Conservation (phyloP, 2,888 invertebrate species). For the Alloplasta piceator region DNA sequence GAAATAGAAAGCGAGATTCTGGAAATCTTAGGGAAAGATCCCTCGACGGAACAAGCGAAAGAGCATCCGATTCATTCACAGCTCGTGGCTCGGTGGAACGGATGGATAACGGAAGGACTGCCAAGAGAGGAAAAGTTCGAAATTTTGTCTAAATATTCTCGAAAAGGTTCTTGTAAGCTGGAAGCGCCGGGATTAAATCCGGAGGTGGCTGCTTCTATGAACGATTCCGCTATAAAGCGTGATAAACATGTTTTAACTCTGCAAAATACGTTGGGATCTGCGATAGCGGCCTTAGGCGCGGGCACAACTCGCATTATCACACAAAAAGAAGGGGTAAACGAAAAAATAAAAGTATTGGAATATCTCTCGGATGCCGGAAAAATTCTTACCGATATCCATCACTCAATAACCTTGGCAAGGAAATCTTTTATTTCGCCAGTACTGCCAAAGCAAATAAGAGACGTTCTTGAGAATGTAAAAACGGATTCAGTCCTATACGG, state of each 20-base stretch:
- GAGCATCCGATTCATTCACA: conserved; percentile 29
- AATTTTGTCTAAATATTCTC: conserved; percentile 19
- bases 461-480: conserved; percentile 27
- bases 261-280: conserved; percentile 20
- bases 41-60: conserved; percentile 8
- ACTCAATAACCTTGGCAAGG: neutral
- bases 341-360: conserved; percentile 14
- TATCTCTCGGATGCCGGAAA: conserved; percentile 19
- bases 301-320: conserved; percentile 18
- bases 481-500: conserved; percentile 18
- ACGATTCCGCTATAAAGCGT: conserved; percentile 30
- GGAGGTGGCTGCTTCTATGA: conserved; percentile 30
- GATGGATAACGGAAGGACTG: conserved; percentile 12
- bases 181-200: conserved; percentile 17
- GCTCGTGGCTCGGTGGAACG: conserved; percentile 16
- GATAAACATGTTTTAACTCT: conserved; percentile 25
- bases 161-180: conserved; percentile 14
- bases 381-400: conserved; percentile 32
- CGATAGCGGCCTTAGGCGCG: conserved; percentile 14
- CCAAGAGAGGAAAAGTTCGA: conserved; percentile 3
- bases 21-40: conserved; percentile 30
- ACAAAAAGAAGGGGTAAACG: conserved; percentile 10
- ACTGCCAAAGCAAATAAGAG: conserved; percentile 36
- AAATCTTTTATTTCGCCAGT: conserved; percentile 33
- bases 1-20: conserved; percentile 33